Conservation (phyloP, 2,888 invertebrate species). For the Periphyllus acericola region DNA sequence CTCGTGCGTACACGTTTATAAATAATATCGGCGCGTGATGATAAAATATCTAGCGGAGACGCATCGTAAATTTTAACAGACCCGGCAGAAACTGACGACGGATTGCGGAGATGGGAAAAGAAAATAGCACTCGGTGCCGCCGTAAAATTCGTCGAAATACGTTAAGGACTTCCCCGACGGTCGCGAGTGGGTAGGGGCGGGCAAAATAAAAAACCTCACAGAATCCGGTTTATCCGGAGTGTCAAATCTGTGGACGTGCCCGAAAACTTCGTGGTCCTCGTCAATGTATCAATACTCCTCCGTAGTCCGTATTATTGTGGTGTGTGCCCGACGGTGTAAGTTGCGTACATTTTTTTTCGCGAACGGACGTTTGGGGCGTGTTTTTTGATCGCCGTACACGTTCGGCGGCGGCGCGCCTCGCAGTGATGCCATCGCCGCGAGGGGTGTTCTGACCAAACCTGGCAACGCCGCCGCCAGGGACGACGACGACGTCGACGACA, state of each 20-base stretch:
- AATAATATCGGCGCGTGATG: conserved; percentile 1
- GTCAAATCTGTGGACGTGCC: not conserved
- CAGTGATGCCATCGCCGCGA: not conserved
- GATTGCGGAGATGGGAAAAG: not conserved
- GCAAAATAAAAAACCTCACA: not conserved
- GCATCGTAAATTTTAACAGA: not conserved
- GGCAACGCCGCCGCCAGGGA: conserved; percentile 32
- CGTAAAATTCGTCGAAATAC: not conserved
- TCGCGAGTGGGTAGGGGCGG: not conserved
- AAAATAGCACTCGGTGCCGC: not conserved
- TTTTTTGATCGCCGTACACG: not conserved
- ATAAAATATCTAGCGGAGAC: not conserved
- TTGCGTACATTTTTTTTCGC: not conserved
- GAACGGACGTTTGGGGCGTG: conserved; percentile 24
- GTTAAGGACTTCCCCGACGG: not conserved
- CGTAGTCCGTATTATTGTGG: not conserved
- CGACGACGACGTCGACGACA: not conserved
- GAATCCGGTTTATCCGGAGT: conserved; percentile 28
- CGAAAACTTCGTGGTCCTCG: not conserved
- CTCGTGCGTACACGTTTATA: not conserved
- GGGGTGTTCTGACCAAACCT: conserved; percentile 48
- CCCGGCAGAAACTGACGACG: not conserved
- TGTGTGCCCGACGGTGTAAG: not conserved
- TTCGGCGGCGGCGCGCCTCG: not conserved
- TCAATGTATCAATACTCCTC: not conserved